Evolutionary conservation across 1,140 invertebrate genomes (phyloP), one percentile per base, ranked within the genome.

Genomic region (Agrypnia vestita): DNA sequence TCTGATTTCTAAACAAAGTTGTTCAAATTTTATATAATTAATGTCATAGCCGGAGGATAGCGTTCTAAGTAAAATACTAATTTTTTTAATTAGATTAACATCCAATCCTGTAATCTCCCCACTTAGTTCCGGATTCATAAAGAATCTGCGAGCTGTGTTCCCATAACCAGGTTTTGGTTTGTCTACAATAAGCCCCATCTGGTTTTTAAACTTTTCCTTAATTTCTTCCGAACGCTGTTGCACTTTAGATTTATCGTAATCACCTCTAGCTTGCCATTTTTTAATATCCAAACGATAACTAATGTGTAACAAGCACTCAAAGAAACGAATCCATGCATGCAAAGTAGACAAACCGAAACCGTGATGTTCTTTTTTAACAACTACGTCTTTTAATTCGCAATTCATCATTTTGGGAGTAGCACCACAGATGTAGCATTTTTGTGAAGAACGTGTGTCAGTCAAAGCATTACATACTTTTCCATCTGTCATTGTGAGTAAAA

Each of bases 141-240:
- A 88, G 82, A 88, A 88, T 80, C 84, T 84, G 80, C 85, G 74
- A 11, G 77, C 79, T 0, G 85, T 87, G 71, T 89, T 88, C 0
- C 85, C 86, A 76, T 82, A 86, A 4, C 85, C 84, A 7, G 84
- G 59, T 84, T 87, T 88, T 0, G 84, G 84, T 12, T 85, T 61
- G 82, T 89, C 86, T 55, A 88, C 84, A 19, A 86, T 76, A 0
- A 87, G 69, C 0, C 84, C 83, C 8, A 84, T 76, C 83, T 84
- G 46, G 19, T 78, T 78, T 78, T 78, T 80, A 84, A 86, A 88
- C 72, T 74, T 25, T 76, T 84, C 46, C 84, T 88, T 82, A 84
- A 85, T 88, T 86, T 85, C 87, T 86, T 85, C 87, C 88, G 59
- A 87, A 86, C 35, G 86, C 87, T 85, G 82, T 17, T 47, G 64